Evolutionary conservation across 2,113 vertebrate genomes (phyloP), one percentile per base, ranked within the genome.

Genomic region (Lasiurus cinereus): DNA sequence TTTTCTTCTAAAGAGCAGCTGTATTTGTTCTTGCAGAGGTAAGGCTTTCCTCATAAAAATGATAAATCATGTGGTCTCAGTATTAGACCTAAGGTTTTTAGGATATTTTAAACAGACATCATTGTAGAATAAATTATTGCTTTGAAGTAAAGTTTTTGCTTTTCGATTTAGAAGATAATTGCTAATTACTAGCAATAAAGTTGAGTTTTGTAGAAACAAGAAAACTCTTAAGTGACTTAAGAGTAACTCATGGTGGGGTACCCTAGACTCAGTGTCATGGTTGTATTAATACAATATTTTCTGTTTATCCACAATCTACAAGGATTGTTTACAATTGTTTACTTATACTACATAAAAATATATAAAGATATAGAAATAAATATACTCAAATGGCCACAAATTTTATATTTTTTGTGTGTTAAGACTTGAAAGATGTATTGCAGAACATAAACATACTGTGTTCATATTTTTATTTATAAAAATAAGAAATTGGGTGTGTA

Each of bases 121-220:
- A 54, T 69, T 88, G 64, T 90, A 36, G 78, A 79, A 24, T 78
- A 78, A 24, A 67, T 18, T 73, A 54, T 8, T 69, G 14, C 39
- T 78, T 2, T 22, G 33, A 88, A 83, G 7, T n/a, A 59, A 31
- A 48, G 10, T 6, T 78, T 95, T 91, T 92, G 3, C n/a, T 70
- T 52, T 95, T 52, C 66, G 33, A 52, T 92, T 90, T 84, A 12
- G 43, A 93, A 91, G 31, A 54, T 64, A 79, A 52, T 74, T 77
- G 64, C 21, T 85, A 19, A 54, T 70, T 86, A 19, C 43, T 88
- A 2, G 83, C 27, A 76, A 21, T 77, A 59, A 59, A 33, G 27
- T 29, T 52, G 56, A 86, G 12, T 95, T 88, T 66, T 89, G 22
- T 82, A 31, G 52, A 64, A 64, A 82, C 15, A 62, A 1, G 39